phyloP scores from a whole-genome alignment of 2,113 vertebrate genomes.

The Cricetomys ansorgei region DNA sequence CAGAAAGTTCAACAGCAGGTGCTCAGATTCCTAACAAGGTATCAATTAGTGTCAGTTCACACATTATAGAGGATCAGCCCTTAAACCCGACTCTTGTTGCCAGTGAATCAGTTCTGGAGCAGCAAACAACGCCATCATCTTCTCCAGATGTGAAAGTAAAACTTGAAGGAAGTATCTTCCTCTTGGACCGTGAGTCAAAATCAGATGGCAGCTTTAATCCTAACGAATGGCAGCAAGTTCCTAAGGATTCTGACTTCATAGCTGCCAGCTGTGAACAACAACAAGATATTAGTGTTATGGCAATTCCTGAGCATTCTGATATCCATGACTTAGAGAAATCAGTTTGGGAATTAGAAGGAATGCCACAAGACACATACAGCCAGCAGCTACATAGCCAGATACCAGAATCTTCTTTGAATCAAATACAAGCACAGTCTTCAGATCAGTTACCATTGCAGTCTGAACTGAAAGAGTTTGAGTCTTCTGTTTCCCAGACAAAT shows the following conservation, averaged over 20 bases:
- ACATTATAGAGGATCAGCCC: conserved; percentile 82
- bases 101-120: conserved; percentile 87
- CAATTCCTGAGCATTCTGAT: conserved; percentile 85
- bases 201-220: conserved; percentile 88
- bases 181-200: conserved; percentile 88
- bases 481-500: conserved; percentile 90
- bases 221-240: conserved; percentile 88
- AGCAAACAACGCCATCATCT: conserved; percentile 85
- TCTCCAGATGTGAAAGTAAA: conserved; percentile 90
- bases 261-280: conserved; percentile 84
- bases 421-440: conserved; percentile 88
- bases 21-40: conserved; percentile 85
- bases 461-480: conserved; percentile 93
- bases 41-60: conserved; percentile 85
- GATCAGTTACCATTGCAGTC: conserved; percentile 90
- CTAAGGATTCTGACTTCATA: conserved; percentile 86
- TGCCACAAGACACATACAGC: conserved; percentile 87
- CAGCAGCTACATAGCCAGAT: conserved; percentile 91
- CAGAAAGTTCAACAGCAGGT: conserved; percentile 88
- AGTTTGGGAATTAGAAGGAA: conserved; percentile 89
- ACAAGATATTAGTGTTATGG: conserved; percentile 84
- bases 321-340: conserved; percentile 90
- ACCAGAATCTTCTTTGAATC: conserved; percentile 88
- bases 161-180: conserved; percentile 89
- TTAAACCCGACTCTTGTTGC: conserved; percentile 83